phyloP scores from a whole-genome alignment of 2,888 invertebrate genomes.

The Frankliniella fusca region DNA sequence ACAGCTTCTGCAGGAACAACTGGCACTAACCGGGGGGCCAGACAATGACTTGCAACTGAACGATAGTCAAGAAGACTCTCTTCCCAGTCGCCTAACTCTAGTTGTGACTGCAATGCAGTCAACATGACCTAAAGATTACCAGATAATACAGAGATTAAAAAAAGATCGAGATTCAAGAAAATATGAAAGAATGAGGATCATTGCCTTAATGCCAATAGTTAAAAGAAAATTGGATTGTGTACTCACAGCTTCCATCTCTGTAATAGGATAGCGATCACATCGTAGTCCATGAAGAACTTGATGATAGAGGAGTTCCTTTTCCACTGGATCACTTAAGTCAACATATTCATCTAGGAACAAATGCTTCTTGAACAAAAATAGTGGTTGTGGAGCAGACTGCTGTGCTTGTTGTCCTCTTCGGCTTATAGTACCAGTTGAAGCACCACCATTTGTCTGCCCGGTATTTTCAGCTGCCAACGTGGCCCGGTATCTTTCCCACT shows the following conservation, averaged over 20 bases:
- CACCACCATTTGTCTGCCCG: slow-evolving; percentile 47
- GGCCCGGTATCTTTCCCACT: slow-evolving; percentile 85
- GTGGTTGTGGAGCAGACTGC: slow-evolving; percentile 46
- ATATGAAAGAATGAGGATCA: slow-evolving; percentile 29
- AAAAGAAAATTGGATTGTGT: slow-evolving; percentile 8
- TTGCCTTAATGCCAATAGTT: neutral
- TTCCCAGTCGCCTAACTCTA: slow-evolving; percentile 80
- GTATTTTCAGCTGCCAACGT: slow-evolving; percentile 56
- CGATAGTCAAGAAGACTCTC: slow-evolving; percentile 61
- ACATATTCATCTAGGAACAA: slow-evolving; percentile 74
- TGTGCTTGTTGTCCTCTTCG: slow-evolving; percentile 48
- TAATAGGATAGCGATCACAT: slow-evolving; percentile 86
- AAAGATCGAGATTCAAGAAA: slow-evolving; percentile 28
- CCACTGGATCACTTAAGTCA: slow-evolving; percentile 77
- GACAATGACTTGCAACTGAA: slow-evolving; percentile 70
- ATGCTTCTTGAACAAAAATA: slow-evolving; percentile 77
- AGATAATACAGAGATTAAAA: slow-evolving; percentile 16
- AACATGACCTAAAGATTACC: slow-evolving; percentile 71
- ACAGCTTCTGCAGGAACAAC: slow-evolving; percentile 77
- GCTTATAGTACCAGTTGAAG: slow-evolving; percentile 37
- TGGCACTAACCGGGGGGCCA: slow-evolving; percentile 77
- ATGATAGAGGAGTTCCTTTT: slow-evolving; percentile 89
- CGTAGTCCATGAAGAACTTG: slow-evolving; percentile 87
- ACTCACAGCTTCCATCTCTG: slow-evolving; percentile 89
- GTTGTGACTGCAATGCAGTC: slow-evolving; percentile 87